Conservation (phyloP, 37 sponge, comb jelly and placozoan genomes). For the Diacarnus erythraeanus region DNA sequence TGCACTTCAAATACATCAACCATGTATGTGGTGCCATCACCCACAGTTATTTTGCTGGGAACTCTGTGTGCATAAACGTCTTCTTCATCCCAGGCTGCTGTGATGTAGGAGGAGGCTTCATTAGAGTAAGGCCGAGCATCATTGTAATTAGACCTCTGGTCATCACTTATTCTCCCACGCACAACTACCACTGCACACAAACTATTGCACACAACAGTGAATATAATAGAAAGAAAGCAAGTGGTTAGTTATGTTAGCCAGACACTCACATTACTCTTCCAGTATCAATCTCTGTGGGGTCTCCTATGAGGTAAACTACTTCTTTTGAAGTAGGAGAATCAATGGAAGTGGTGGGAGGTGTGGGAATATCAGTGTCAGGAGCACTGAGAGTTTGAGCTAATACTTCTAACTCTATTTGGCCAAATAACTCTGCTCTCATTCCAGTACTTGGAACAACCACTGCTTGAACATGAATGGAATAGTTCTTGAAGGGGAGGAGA, state of each 20-base stretch:
- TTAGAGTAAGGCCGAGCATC: slow-evolving; percentile 3
- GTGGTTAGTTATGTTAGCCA: too few species aligned
- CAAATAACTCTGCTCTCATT: neutral
- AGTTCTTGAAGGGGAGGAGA: slow-evolving; percentile 15
- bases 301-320: slow-evolving; percentile 2
- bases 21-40: slow-evolving; percentile 19
- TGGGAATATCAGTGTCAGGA: neutral
- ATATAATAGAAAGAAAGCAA: too few species aligned
- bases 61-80: neutral
- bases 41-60: slow-evolving; percentile 18
- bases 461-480: slow-evolving; percentile 28
- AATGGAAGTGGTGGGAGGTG: neutral
- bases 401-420: slow-evolving; percentile 3
- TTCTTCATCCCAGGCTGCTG: slow-evolving; percentile 47
- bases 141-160: neutral
- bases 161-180: neutral
- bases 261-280: slow-evolving; percentile 34
- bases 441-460: slow-evolving; percentile 5
- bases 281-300: slow-evolving; percentile 16
- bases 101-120: slow-evolving; percentile 23
- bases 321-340: neutral
- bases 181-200: slow-evolving; percentile 56
- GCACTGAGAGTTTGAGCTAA: slow-evolving; percentile 3
- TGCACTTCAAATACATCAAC: neutral
- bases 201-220: slow-evolving; percentile 12